phyloP scores from a whole-genome alignment of 2,797 vertebrate genomes.

The Chromis chromis region DNA sequence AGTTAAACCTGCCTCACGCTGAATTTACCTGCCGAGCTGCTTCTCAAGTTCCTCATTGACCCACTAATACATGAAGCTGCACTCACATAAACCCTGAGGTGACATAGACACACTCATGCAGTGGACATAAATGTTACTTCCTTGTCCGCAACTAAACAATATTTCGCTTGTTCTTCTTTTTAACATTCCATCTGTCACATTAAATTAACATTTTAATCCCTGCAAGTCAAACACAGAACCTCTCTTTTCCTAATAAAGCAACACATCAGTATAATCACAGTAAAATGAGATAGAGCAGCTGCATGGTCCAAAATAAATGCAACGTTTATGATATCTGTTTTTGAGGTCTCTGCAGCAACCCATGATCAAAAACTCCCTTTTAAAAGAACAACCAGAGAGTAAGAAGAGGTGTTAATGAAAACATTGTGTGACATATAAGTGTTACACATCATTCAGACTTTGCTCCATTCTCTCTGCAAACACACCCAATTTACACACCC shows the following conservation, averaged over 20 bases:
- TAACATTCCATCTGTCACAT: not conserved
- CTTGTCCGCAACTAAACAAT: too few relatives aligned
- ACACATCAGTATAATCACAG: not conserved
- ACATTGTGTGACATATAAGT: not conserved
- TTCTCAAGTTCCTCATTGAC: constrained; percentile 3
- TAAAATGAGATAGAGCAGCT: not conserved
- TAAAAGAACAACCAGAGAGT: too few relatives aligned
- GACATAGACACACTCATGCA: too few relatives aligned
- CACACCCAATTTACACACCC: not conserved
- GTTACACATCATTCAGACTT: constrained; percentile 31
- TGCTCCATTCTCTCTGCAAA: constrained; percentile 11
- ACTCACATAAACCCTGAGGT: too few relatives aligned
- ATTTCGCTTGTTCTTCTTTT: not conserved
- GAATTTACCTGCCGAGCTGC: constrained; percentile 1
- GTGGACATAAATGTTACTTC: too few relatives aligned
- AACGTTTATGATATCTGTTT: too few relatives aligned
- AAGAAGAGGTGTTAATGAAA: too few relatives aligned
- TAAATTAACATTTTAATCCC: rapidly evolving
- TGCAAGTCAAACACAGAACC: rapidly evolving
- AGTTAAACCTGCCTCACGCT: constrained; percentile 4
- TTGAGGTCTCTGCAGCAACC: too few relatives aligned
- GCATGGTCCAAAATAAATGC: too few relatives aligned
- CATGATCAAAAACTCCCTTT: too few relatives aligned
- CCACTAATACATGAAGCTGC: too few relatives aligned
- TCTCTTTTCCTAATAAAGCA: not conserved